Base-by-base conservation (phyloP, 2,888 invertebrate genomes). In the Amiota communis region DNA sequence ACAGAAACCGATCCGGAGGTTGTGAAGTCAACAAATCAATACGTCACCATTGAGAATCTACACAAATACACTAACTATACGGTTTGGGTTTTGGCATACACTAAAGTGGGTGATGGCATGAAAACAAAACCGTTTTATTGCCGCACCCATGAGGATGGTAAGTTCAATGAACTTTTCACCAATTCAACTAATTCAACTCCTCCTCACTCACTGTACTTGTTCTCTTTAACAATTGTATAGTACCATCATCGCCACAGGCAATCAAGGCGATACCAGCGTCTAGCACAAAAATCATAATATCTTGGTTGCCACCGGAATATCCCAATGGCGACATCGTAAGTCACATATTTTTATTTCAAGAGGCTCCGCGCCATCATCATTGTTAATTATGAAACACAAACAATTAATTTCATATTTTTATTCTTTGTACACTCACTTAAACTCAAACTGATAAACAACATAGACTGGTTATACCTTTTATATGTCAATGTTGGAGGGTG, bases 31-130 rank as follows among this genome's bases (percentile, higher is more conserved):
- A 89, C 89, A 81, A 90, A 90, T 87, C 90, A 90, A 87, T 90
- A 90, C 84, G 87, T 89, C 77, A 90, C 90, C 74, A 91, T 96
- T 76, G 94, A 94, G 73, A 94, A 94, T 65, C 91, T 97, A 72
- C 92, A 94, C 84, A 95, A 96, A 83, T 97, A 93, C 90, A 97
- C 97, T 48, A 98, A 98, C 91, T 98, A 98, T 89, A 97, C 97
- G 51, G 95, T 98, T 71, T 95, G 96, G 79, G 96, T 97, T 51
- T 91, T 96, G 86, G 97, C 97, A 10, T 97, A 94, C 89, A 98
- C 98, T 0, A 92, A 94, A 53, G 95, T 95, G 64, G 98, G 98
- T 0, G 97, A 98, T 87, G 98, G 98, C 9, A 94, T 95, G 20
- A 92, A 95, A 79, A 96, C 96, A 76, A 92, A 93, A 13, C 95